phyloP scores from a whole-genome alignment of 2,797 vertebrate species.

The Sebastes minor region DNA sequence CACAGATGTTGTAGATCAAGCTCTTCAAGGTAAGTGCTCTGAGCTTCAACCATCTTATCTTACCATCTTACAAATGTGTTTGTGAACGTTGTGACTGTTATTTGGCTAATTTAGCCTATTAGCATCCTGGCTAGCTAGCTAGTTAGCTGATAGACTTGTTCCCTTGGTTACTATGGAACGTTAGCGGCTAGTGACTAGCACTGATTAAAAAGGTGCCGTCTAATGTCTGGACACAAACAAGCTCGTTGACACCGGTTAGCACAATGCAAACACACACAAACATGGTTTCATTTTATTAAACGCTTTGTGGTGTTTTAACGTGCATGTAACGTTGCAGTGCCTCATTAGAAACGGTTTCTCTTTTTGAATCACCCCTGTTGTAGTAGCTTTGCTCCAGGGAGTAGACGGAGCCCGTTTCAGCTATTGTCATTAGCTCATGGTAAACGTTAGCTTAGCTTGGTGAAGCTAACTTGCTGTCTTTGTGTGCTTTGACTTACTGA shows the following conservation, averaged over 20 bases:
- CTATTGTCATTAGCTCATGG: conserved; percentile 79
- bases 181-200: conserved; percentile 76
- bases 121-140: conserved; percentile 63
- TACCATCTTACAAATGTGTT: conserved; percentile 56
- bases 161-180: conserved; percentile 60
- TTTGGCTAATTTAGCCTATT: conserved; percentile 68
- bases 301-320: neutral
- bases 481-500: conserved; percentile 66
- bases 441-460: conserved; percentile 57
- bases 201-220: conserved; percentile 65
- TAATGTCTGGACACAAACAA: conserved; percentile 65
- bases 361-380: conserved; percentile 15
- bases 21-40: conserved; percentile 87
- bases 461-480: conserved; percentile 73
- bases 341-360: neutral
- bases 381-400: conserved; percentile 42
- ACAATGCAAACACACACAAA: conserved; percentile 5
- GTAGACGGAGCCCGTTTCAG: conserved; percentile 66
- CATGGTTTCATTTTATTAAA: neutral
- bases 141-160: conserved; percentile 68
- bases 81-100: conserved; percentile 56
- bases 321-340: neutral
- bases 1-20: conserved; percentile 93
- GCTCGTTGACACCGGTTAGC: conserved; percentile 59
- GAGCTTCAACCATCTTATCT: conserved; percentile 53